Evolutionary conservation across 2,888 invertebrate species (phyloP).

Genomic region (Syritta pipiens): DNA sequence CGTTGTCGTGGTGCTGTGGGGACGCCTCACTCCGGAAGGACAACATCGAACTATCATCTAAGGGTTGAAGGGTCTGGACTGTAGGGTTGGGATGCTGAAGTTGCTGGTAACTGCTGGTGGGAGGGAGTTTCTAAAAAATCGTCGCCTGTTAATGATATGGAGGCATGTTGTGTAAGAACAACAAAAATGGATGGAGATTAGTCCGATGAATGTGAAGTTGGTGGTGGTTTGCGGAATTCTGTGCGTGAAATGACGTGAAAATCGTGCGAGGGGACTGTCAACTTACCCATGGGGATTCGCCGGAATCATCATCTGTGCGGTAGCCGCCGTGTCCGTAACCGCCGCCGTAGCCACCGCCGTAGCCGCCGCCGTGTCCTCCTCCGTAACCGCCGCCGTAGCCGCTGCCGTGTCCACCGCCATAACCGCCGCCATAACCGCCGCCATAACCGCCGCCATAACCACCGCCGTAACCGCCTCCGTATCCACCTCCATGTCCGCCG

Average conservation of each 20-base stretch:
- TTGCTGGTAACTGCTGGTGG: constrained; percentile 30
- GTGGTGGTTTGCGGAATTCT: constrained; percentile 64
- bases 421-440: constrained; percentile 12
- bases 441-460: constrained; percentile 22
- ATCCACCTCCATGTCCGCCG: constrained; percentile 4
- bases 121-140: constrained; percentile 77
- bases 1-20: constrained; percentile 31
- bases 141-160: constrained; percentile 78
- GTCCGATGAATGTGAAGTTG: constrained; percentile 52
- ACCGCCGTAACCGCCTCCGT: constrained; percentile 23
- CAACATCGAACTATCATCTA: constrained; percentile 36
- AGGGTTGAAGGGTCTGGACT: constrained; percentile 11
- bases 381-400: constrained; percentile 62
- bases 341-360: constrained; percentile 7
- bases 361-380: constrained; percentile 65
- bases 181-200: constrained; percentile 66
- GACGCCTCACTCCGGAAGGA: constrained; percentile 40
- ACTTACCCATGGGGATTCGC: constrained; percentile 73
- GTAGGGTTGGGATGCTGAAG: constrained; percentile 39
- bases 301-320: constrained; percentile 72
- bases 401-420: constrained; percentile 54
- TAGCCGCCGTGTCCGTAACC: constrained; percentile 70
- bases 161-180: constrained; percentile 67
- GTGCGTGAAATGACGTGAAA: constrained; percentile 72
- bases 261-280: background rate